Percentiles rank a stretch among this genome's conserved stretches.
These are phyloP conservation scores for Sarcophilus harrisii DNA, from an alignment of 2,797 vertebrate species.

Conservation along the genomic window DNA sequence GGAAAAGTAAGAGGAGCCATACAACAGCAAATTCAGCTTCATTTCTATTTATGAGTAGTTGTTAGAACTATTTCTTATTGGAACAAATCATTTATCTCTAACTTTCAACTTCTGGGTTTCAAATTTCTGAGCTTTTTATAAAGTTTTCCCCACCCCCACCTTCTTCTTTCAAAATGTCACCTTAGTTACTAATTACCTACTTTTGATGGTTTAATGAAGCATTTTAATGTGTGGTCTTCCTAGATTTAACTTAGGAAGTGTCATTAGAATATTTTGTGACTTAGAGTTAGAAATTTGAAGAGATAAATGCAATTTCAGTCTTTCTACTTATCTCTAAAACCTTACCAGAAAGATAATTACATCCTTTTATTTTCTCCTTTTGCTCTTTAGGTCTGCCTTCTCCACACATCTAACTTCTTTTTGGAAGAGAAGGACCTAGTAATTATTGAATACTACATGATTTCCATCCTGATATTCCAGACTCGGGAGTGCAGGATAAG, in stretches of 20 bases:
- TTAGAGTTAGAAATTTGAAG: constrained; percentile 9
- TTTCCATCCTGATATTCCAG: constrained; percentile 34
- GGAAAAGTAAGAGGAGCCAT: neutral
- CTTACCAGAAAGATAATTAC: neutral
- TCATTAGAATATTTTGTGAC: constrained; percentile 53
- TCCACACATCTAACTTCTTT: neutral
- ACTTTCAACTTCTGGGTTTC: constrained; percentile 52
- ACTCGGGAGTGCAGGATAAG: neutral
- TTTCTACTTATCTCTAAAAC: constrained; percentile 6
- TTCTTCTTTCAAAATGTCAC: constrained; percentile 64
- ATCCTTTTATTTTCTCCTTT: neutral
- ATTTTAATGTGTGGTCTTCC: constrained; percentile 68
- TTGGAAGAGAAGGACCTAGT: constrained; percentile 26
- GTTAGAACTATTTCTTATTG: constrained; percentile 42
- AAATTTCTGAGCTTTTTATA: constrained; percentile 49
- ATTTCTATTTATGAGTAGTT: constrained; percentile 27
- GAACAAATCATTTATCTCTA: constrained; percentile 46
- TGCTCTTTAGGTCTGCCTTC: constrained; percentile 7
- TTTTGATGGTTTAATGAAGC: constrained; percentile 71
- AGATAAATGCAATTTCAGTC: constrained; percentile 31
- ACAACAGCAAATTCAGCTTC: constrained; percentile 18
- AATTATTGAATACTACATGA: constrained; percentile 10
- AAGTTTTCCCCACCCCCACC: constrained; percentile 14
- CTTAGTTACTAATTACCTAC: neutral
- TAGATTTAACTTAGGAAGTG: constrained; percentile 31